Conservation (phyloP, 2,888 invertebrate species). For the Baronia brevicornis region DNA sequence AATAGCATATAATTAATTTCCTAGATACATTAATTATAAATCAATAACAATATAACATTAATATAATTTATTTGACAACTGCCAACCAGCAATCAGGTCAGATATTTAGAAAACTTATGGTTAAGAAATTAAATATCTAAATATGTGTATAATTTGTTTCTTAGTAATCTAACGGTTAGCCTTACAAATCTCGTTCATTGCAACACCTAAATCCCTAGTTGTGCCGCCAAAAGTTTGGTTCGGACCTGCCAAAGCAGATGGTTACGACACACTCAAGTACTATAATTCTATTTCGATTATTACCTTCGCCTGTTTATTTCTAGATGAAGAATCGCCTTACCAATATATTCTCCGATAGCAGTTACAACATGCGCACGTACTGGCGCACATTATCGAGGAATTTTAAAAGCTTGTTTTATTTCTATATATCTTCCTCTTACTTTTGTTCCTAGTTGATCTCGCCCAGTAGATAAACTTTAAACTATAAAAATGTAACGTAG, state of each 20-base stretch:
- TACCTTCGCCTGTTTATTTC: slow-evolving; percentile 72
- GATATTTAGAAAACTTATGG: too few relatives aligned
- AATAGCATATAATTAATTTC: too few relatives aligned
- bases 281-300: slow-evolving; percentile 74
- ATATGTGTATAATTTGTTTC: too few relatives aligned
- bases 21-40: too few relatives aligned
- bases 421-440: slow-evolving; percentile 21
- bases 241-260: slow-evolving; percentile 54
- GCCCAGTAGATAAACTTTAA: slow-evolving; percentile 1
- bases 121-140: slow-evolving; percentile 12
- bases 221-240: slow-evolving; percentile 41
- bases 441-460: slow-evolving; percentile 10
- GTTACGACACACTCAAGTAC: slow-evolving; percentile 62
- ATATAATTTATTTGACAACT: too few relatives aligned
- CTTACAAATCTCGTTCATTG: slow-evolving; percentile 23
- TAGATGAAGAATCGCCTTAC: slow-evolving; percentile 65
- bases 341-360: slow-evolving; percentile 39
- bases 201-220: slow-evolving; percentile 42
- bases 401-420: slow-evolving; percentile 65
- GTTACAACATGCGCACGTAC: slow-evolving; percentile 35
- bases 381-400: slow-evolving; percentile 58
- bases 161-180: too few relatives aligned
- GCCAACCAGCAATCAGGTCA: too few relatives aligned
- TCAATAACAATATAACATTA: too few relatives aligned
- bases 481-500: slow-evolving; percentile 9